A percentile compares a stretch with the other conserved stretches of the same genome.
Evolutionary conservation across 2,113 vertebrate genomes (phyloP).

Genomic region (Chionodraco myersi): DNA sequence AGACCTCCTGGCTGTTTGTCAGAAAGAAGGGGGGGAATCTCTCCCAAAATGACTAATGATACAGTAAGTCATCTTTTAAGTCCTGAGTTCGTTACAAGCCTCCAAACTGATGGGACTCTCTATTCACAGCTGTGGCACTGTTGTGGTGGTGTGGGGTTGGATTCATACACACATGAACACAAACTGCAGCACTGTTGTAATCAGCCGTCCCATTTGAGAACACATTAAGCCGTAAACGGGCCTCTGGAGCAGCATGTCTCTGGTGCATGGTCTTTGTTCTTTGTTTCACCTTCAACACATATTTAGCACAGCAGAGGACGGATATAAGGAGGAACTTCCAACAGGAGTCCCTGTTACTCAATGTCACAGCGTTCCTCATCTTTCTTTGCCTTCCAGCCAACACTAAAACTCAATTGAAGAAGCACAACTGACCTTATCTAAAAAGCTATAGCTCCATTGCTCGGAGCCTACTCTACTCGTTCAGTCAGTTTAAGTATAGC

Average conservation of each 20-base stretch:
- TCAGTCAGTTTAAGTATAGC: conserved; percentile 31
- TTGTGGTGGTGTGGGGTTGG: neutral
- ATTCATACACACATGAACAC: conserved; percentile 12
- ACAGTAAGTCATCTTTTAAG: conserved; percentile 9
- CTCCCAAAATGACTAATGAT: conserved; percentile 16
- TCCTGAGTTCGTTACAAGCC: conserved; percentile 12
- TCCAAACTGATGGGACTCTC: neutral
- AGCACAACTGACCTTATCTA: conserved; percentile 43
- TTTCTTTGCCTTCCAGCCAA: conserved; percentile 36
- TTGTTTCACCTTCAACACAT: conserved; percentile 38
- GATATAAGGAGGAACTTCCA: conserved; percentile 17
- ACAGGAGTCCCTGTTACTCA: conserved; percentile 26
- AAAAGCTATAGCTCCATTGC: conserved; percentile 37
- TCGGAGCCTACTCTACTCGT: conserved; percentile 1
- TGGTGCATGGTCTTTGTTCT: conserved; percentile 28
- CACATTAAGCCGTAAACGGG: conserved; percentile 63
- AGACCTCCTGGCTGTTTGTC: neutral
- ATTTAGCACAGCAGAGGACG: conserved; percentile 25
- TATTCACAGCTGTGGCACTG: neutral
- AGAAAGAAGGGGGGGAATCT: conserved; percentile 9
- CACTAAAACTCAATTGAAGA: conserved; percentile 16
- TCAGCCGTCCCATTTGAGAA: conserved; percentile 57
- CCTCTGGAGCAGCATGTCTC: conserved; percentile 25
- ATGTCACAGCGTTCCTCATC: conserved; percentile 25
- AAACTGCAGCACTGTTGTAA: conserved; percentile 47